Percentiles rank a stretch among this genome's conserved stretches.
Evolutionary conservation across 2,797 vertebrate species (phyloP).

Genomic region (Tympanoctomys barrerae): DNA sequence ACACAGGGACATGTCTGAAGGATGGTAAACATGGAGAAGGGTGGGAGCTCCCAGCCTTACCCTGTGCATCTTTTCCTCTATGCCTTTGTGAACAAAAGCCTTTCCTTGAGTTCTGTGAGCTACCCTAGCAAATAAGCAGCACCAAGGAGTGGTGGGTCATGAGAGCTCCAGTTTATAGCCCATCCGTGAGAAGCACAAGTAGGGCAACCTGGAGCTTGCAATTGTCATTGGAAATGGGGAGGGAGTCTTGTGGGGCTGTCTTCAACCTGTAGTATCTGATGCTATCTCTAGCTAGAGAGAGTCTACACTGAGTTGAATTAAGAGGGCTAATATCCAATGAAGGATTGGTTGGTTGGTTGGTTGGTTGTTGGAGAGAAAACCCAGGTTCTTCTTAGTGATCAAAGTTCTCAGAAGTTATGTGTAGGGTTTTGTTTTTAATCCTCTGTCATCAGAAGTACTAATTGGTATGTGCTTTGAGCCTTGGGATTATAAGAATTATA

Average conservation of each 20-base stretch:
- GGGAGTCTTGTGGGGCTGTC: no score
- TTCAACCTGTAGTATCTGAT: background rate
- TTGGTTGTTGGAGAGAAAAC: background rate
- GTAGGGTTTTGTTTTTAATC: background rate
- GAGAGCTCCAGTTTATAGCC: background rate
- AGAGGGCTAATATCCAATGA: background rate
- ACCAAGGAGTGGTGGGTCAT: background rate
- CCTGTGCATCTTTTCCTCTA: background rate
- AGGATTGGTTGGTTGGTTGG: background rate
- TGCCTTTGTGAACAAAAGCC: background rate
- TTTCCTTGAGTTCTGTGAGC: background rate
- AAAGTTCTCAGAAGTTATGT: background rate
- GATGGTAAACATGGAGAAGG: background rate
- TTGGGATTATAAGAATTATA: background rate
- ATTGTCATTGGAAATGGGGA: background rate
- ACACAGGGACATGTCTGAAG: background rate
- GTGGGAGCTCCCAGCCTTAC: background rate
- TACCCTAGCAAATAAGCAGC: background rate
- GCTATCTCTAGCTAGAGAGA: background rate
- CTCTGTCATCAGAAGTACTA: background rate
- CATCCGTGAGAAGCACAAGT: background rate
- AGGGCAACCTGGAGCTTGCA: background rate
- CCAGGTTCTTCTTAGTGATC: background rate
- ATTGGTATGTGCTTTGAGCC: background rate
- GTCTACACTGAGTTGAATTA: background rate